Percentiles rank a stretch among this genome's conserved stretches.
Conservation (phyloP, 2,113 vertebrate species). For the Manacus vitellinus region DNA sequence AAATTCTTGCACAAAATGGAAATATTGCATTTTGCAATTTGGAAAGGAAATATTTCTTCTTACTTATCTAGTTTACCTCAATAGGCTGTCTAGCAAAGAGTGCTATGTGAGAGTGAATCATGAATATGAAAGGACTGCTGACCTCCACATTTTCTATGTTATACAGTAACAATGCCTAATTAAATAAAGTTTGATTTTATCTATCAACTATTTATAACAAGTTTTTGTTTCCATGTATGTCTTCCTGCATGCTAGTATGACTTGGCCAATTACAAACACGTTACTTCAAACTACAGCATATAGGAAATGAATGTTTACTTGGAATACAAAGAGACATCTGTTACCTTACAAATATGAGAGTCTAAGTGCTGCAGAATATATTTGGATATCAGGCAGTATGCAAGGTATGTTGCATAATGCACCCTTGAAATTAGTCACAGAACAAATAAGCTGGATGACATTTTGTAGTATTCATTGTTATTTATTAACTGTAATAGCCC, state of each 20-base stretch:
- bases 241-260: not conserved
- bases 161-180: not conserved
- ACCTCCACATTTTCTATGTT: not conserved
- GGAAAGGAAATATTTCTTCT: not conserved
- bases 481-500: not conserved
- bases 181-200: not conserved
- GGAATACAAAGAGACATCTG: not conserved
- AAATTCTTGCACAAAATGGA: not conserved
- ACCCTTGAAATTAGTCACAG: not conserved
- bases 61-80: not conserved
- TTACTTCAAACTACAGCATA: not conserved
- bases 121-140: not conserved
- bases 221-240: not conserved
- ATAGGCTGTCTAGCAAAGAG: not conserved
- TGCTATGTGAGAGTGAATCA: not conserved
- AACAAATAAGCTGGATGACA: not conserved
- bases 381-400: not conserved
- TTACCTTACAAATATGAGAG: not conserved
- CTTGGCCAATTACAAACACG: not conserved
- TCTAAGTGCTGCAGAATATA: not conserved
- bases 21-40: not conserved
- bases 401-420: not conserved
- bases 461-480: not conserved
- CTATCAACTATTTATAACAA: not conserved
- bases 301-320: not conserved